Base-by-base conservation (phyloP, 2,797 vertebrate genomes). In the Siniperca undulata region DNA sequence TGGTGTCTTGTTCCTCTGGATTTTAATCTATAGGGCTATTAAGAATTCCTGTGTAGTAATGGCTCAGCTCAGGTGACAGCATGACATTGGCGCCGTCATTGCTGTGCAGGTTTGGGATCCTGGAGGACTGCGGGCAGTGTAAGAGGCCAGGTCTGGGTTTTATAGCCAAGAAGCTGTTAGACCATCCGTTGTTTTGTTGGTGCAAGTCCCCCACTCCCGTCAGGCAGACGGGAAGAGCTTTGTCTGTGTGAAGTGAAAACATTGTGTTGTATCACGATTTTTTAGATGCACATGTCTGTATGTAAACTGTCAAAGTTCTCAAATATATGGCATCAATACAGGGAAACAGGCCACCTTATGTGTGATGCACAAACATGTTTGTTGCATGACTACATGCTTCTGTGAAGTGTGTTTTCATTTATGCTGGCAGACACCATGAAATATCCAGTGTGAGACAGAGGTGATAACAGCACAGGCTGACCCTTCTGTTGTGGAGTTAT, bases 11-110 rank as follows among this genome's bases (percentile, higher is more conserved):
- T 94, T 94, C 91, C 90, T 88, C 93, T 92, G 92, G 94, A 94
- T 91, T 95, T 95, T 95, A 95, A 96, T 96, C 94, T 95, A 93
- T 92, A 89, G 89, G 92, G 93, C 93, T 92, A 94, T 94, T 95
- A 95, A 92, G 94, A 92, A 92, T 83, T 86, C 86, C 87, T 62
- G 89, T 91, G 92, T 93, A 92, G 94, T 95, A 94, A 94, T 90
- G 89, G 86, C 85, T 86, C 88, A 30, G 90, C 89, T 80, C 92
- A 93, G 92, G 91, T 94, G 94, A 94, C 94, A 92, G 93, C 70
- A 65, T 93, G 95, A 95, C 95, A 93, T 94, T 94, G 94, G 81
- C 74, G 70, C 68, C 72, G 80, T 93, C 93, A 91, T 91, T 94
- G 90, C 75, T 7, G 17, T 65, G 40, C 50, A 80, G 85, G 77